Evolutionary conservation across 2,888 invertebrate species (phyloP).

Genomic region (Cephus sareptanus): DNA sequence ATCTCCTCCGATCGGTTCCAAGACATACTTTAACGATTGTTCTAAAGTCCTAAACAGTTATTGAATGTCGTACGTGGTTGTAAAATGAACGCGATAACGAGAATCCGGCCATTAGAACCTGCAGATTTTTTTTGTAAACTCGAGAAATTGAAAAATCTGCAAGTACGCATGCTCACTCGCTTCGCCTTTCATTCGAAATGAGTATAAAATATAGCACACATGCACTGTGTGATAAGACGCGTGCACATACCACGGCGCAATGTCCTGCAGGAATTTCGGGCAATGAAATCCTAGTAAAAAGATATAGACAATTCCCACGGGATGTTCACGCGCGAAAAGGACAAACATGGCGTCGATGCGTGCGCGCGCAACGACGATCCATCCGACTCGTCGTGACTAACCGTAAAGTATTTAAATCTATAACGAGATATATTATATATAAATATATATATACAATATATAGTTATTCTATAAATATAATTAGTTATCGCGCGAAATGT

Average conservation of each 20-base stretch:
- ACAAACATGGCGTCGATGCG: not conserved
- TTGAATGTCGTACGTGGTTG: not conserved
- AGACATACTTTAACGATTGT: not conserved
- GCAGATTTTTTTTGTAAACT: not conserved
- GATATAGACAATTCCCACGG: not conserved
- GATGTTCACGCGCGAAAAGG: not conserved
- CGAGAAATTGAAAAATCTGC: not conserved
- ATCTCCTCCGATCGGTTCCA: slow-evolving; percentile 2
- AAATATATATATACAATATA: slow-evolving; percentile 25
- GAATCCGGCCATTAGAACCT: not conserved
- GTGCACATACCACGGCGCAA: not conserved
- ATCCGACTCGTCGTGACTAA: slow-evolving; percentile 34
- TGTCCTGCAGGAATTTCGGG: not conserved
- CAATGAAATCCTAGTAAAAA: not conserved
- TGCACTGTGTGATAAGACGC: not conserved
- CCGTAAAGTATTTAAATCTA: slow-evolving; percentile 37
- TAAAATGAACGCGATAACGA: not conserved
- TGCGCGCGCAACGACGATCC: not conserved
- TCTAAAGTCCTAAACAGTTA: not conserved
- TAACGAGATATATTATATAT: slow-evolving; percentile 33
- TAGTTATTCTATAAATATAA: slow-evolving; percentile 30
- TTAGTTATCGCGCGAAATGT: slow-evolving; percentile 31
- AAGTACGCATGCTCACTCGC: not conserved
- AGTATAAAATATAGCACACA: not conserved
- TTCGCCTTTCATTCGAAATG: not conserved